These are phyloP conservation scores for Montipora cactus DNA, from an alignment of 64 coral and sea anemone species.

Conservation along the genomic window DNA sequence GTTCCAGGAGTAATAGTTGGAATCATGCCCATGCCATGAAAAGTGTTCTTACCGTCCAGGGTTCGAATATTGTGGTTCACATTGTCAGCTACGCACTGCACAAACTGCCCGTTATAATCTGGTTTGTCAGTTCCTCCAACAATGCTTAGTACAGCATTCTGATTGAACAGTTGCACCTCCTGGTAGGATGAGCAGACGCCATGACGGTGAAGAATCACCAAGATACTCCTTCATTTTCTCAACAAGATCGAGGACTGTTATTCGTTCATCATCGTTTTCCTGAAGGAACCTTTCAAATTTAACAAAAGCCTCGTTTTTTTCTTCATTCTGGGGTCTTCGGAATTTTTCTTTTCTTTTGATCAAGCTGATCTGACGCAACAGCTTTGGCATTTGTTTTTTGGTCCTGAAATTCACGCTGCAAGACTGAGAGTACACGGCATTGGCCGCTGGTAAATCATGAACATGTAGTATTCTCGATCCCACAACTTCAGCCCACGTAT, in stretches of 20 bases:
- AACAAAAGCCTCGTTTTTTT: constrained; percentile 36
- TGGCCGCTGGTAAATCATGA: constrained; percentile 54
- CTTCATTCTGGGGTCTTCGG: background rate
- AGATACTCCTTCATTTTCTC: constrained; percentile 55
- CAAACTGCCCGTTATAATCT: background rate
- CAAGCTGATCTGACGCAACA: constrained; percentile 6
- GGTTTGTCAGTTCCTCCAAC: constrained; percentile 25
- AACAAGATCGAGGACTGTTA: constrained; percentile 38
- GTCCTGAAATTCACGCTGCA: constrained; percentile 5
- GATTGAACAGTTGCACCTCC: background rate
- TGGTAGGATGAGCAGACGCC: constrained; percentile 20
- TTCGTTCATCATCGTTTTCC: constrained; percentile 57
- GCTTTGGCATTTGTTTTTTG: background rate
- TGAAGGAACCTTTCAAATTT: background rate
- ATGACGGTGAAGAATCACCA: background rate
- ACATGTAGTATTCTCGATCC: constrained; percentile 45
- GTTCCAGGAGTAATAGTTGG: constrained; percentile 1
- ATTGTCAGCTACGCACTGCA: constrained; percentile 50
- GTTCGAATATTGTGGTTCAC: constrained; percentile 37
- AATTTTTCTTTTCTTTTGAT: background rate
- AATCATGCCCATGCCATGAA: constrained; percentile 54
- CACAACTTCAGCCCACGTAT: constrained; percentile 27
- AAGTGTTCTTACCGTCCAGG: constrained; percentile 26
- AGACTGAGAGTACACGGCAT: background rate
- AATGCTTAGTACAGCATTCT: background rate